Evolutionary conservation across 2,797 vertebrate genomes (phyloP).

Genomic region (Dromococcyx pavoninus): DNA sequence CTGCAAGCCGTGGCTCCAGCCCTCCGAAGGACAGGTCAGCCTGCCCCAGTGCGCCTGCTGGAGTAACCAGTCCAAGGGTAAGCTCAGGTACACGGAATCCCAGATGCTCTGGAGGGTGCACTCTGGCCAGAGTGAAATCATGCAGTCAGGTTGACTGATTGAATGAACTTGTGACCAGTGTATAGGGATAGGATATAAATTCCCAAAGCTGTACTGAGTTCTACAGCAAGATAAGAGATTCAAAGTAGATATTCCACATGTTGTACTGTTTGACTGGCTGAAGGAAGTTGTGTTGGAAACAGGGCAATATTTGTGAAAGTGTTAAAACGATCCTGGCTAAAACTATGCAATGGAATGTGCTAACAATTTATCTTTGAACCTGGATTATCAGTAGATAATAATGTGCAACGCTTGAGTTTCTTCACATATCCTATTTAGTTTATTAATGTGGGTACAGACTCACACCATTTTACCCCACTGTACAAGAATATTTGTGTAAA

Average conservation of each 20-base stretch:
- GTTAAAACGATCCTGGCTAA: not conserved
- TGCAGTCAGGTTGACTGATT: not conserved
- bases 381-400: not conserved
- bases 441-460: not conserved
- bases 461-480: not conserved
- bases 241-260: not conserved
- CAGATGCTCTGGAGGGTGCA: not conserved
- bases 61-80: accelerated
- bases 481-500: not conserved
- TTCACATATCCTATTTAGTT: not conserved
- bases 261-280: not conserved
- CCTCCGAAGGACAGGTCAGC: not conserved
- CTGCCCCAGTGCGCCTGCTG: not conserved
- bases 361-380: not conserved
- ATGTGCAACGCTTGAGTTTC: not conserved
- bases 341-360: not conserved
- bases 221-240: not conserved
- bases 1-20: not conserved
- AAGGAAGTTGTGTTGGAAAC: not conserved
- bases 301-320: not conserved
- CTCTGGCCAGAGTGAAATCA: not conserved
- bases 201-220: not conserved
- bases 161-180: not conserved
- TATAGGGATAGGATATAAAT: not conserved
- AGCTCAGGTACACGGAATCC: accelerated